Base-by-base conservation (phyloP, 1,140 invertebrate genomes). In the Sminthurides bifidus region DNA sequence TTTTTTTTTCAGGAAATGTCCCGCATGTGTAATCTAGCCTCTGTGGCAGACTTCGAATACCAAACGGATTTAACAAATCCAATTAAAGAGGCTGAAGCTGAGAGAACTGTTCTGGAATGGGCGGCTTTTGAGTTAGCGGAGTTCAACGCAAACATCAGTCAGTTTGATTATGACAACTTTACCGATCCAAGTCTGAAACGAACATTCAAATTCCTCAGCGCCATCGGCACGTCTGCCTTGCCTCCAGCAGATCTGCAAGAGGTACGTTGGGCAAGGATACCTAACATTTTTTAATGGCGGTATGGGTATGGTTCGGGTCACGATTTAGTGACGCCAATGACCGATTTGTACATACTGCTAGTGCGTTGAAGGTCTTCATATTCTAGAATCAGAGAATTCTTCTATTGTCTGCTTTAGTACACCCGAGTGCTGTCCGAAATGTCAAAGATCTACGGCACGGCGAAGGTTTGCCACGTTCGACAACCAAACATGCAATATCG, bases 341-440 rank as follows among this genome's bases (percentile, higher is more conserved):
- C 19, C 43, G 12, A 45, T n/a, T n/a, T n/a, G n/a, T n/a, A n/a
- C n/a, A n/a, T n/a, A n/a, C n/a, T n/a, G n/a, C n/a, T n/a, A n/a
- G n/a, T n/a, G n/a, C n/a, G n/a, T n/a, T n/a, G n/a, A n/a, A n/a
- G n/a, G n/a, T n/a, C n/a, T n/a, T n/a, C n/a, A n/a, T n/a, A n/a
- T n/a, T n/a, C n/a, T n/a, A n/a, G n/a, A n/a, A n/a, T n/a, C n/a
- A n/a, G n/a, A n/a, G n/a, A n/a, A n/a, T n/a, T n/a, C n/a, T n/a
- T n/a, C n/a, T n/a, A n/a, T n/a, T n/a, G n/a, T n/a, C 4, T 14
- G 14, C 4, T 58, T 52, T 72, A 91, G 87, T 88, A 89, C 69
- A 88, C 88, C 70, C 77, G 84, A 17, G 70, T 90, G n/a, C 81
- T 87, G 54, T 87, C 89, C 66, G 83, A 89, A 62, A 91, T 92